These are phyloP conservation scores for Rhopilema esculentum DNA, from an alignment of 30 jellyfish, hydroid and myxozoan genomes.

Conservation along the genomic window DNA sequence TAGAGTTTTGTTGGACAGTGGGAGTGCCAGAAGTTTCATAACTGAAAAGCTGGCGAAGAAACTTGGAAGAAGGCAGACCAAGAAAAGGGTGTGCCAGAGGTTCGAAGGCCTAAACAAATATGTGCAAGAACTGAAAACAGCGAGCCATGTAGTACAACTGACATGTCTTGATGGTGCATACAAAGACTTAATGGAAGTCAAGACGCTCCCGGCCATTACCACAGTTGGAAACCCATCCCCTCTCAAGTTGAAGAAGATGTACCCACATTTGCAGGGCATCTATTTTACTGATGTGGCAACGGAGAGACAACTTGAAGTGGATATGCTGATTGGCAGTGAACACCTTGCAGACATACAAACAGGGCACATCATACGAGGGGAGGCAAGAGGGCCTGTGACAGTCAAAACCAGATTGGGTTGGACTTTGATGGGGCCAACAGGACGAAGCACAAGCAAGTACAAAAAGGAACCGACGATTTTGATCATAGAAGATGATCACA, in stretches of 20 bases:
- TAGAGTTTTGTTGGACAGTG: slow-evolving; percentile 57
- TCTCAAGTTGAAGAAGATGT: slow-evolving; percentile 21
- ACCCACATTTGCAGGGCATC: slow-evolving; percentile 28
- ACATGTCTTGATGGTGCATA: slow-evolving; percentile 29
- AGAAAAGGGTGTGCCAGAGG: not conserved
- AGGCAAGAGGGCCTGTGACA: slow-evolving; percentile 51
- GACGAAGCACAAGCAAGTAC: not conserved
- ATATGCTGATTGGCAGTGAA: slow-evolving; percentile 54
- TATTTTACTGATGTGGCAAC: slow-evolving; percentile 47
- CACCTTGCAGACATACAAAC: slow-evolving; percentile 58
- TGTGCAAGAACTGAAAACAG: slow-evolving; percentile 44
- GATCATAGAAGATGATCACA: slow-evolving; percentile 20
- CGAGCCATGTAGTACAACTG: slow-evolving; percentile 19
- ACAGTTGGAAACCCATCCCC: slow-evolving; percentile 71
- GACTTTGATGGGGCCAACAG: slow-evolving; percentile 61
- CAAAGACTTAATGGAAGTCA: slow-evolving; percentile 8
- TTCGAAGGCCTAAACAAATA: slow-evolving; percentile 24
- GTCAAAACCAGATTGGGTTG: slow-evolving; percentile 35
- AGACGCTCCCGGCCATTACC: slow-evolving; percentile 50
- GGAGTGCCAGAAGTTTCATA: slow-evolving; percentile 55
- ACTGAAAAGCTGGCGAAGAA: slow-evolving; percentile 26
- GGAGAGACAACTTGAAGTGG: slow-evolving; percentile 13
- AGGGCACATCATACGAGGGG: slow-evolving; percentile 28
- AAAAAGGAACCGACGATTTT: slow-evolving; percentile 33
- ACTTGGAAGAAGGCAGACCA: slow-evolving; percentile 20